Base-by-base conservation (phyloP, 2,888 invertebrate species). In the Imbricaverruca yamaguchii region DNA sequence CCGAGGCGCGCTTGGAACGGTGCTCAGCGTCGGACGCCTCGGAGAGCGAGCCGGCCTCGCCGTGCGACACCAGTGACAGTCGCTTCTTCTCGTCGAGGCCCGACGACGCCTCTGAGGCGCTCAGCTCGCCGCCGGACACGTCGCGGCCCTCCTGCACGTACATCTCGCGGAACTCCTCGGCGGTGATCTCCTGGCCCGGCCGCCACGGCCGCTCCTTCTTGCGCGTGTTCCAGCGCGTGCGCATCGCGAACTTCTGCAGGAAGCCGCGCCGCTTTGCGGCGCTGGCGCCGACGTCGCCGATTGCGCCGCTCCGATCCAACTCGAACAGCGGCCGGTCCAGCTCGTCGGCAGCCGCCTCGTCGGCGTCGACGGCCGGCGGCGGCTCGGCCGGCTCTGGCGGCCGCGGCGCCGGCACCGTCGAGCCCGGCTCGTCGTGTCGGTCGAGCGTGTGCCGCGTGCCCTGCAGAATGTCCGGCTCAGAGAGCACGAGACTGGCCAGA, bases 91-190 rank as follows among this genome's bases (percentile, higher is more conserved):
- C 74, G 21, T 74, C 74, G 18, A 74, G 53, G 59, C 59, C 15
- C n/a, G 74, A 74, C 10, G 74, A 74, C 10, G 74, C 74, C 74
- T 74, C 74, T 2, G 74, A 74, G 55, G 74, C 74, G 21, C 74
- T 74, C 18, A 74, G 74, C 21, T 74, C 74, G 12, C 74, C 23
- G 74, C 53, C 55, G 18, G 74, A 74, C 53, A 55, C 53, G 55
- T 74, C 74, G 53, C 74, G 74, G 39, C 78, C 65, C 55, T 78
- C 63, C 77, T 80, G 81, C 55, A 82, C 77, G 81, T 85, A 85
- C n/a, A 85, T 85, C 82, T 85, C 85, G 63, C 84, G 83, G 81
- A 85, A 85, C 80, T 85, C 85, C 69, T 85, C 83, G 21, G 85
- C 83, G 61, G 84, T 84, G 77, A 85, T 84, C 82, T 85, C 85